Evolutionary conservation across 2,797 vertebrate species (phyloP), one percentile per base, ranked within the genome.

Genomic region (Pagetopsis macropterus): DNA sequence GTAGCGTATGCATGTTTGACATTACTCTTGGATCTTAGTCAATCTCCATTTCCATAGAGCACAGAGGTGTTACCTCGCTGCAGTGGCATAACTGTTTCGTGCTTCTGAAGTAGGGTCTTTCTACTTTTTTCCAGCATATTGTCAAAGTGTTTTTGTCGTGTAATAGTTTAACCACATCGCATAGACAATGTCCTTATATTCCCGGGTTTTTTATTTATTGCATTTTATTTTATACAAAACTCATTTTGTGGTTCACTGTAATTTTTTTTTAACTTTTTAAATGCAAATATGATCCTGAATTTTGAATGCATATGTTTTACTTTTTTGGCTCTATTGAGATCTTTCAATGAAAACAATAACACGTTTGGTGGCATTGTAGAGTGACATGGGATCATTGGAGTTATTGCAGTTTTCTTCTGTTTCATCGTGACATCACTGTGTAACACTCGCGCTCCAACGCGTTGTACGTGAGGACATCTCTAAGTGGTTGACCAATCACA

Each of bases 1-100:
- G 43, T 70, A 72, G 70, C 62, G 77, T 70, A 80, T 91, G 85
- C 83, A 70, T 90, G 87, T 81, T 90, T 87, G 83, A 87, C 87
- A 87, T 87, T 75, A 76, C 81, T 80, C 80, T 40, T 81, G 64
- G 72, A 82, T 81, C 76, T 64, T 57, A 74, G 82, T 87, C 83
- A 75, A 84, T 89, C 75, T 56, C 75, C 48, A 75, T 86, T 84
- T 87, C 74, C 81, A 83, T 64, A 74, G 68, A 83, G 76, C 67
- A 48, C 43, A 40, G 57, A 80, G 60, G 71, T 79, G 67, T 52
- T 23, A 73, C 69, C 58, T 50, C 8, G 37, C 71, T 45, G 63
- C 63, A 56, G 73, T 48, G 75, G 68, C 50, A 82, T 59, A 67
- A 66, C 44, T 33, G 72, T 79, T 21, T 9, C 51, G 23, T 52